Conservation (phyloP, 2,797 vertebrate genomes). For the Megalops cyprinoides region DNA sequence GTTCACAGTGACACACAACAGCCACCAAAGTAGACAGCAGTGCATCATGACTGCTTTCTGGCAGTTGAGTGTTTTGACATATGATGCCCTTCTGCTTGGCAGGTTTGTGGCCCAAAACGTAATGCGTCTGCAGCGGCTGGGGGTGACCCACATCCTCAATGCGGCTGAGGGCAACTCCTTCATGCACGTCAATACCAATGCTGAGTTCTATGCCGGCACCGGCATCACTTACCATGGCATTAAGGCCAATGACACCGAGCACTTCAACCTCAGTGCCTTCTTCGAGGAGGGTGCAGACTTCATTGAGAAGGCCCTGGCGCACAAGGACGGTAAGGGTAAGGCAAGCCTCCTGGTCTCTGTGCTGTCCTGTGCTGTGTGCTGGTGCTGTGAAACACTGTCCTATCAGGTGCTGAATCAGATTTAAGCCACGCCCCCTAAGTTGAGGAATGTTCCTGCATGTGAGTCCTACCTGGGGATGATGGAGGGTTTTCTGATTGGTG, state of each 20-base stretch:
- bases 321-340: conserved; percentile 89
- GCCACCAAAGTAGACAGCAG: too few species aligned
- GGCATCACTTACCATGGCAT: conserved; percentile 93
- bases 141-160: conserved; percentile 94
- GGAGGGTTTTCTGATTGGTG: too few species aligned
- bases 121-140: conserved; percentile 85
- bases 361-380: neutral
- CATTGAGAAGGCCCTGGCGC: conserved; percentile 90
- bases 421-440: neutral
- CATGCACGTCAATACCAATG: conserved; percentile 96
- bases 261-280: conserved; percentile 92
- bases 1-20: too few species aligned
- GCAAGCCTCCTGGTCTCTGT: neutral
- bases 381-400: neutral
- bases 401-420: neutral
- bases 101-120: conserved; percentile 94
- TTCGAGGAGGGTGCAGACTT: conserved; percentile 95
- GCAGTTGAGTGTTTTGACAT: neutral
- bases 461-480: too few species aligned
- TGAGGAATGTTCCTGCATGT: neutral
- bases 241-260: conserved; percentile 89
- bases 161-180: conserved; percentile 95
- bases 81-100: conserved; percentile 34
- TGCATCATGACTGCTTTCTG: too few species aligned
- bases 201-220: conserved; percentile 89